Evolutionary conservation across 1,140 invertebrate genomes (phyloP), one percentile per base, ranked within the genome.

Genomic region (Epicauta chinensis): DNA sequence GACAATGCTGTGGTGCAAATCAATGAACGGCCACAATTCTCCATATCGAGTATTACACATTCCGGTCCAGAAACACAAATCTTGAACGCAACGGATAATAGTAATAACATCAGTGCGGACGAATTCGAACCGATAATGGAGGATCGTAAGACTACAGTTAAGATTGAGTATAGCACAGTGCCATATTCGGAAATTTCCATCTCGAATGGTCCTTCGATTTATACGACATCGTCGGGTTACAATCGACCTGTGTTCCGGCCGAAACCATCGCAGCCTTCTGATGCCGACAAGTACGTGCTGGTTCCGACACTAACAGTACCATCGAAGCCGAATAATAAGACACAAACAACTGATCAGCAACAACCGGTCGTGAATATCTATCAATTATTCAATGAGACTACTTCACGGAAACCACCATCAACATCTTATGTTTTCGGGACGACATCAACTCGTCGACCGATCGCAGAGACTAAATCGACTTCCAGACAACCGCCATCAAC

Each of bases 61-160:
- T 76, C 82, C 51, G 67, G 71, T 7, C 76, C 81, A 3, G 83
- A 88, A 16, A 86, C 84, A 0, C 75, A 84, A 51, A 59, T 87
- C 0, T 51, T 82, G 0, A 76, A 84, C 59, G 72, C 78, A 59
- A 81, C 83, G 51, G 82, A 81, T 12, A 80, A 84, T 58, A 23
- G 3, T 2, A 23, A 34, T 2, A 70, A 77, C 1, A 74, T 80
- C 10, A 76, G 77, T 65, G 79, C 81, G 0, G 81, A 79, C 54
- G 81, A 84, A 50, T 75, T 81, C 51, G 55, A 63, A 73, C 53
- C 73, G 72, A 59, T 69, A 13, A 55, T 42, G 17, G 55, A 62
- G 32, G 52, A 63, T 39, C 49, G 59, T 36, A 66, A 60, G 53
- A 67, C 59, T n/a, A 66, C 66, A 0, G 38, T 53, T 0, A 59